phyloP scores from a whole-genome alignment of 2,888 invertebrate species.

The Oligia fasciuncula region DNA sequence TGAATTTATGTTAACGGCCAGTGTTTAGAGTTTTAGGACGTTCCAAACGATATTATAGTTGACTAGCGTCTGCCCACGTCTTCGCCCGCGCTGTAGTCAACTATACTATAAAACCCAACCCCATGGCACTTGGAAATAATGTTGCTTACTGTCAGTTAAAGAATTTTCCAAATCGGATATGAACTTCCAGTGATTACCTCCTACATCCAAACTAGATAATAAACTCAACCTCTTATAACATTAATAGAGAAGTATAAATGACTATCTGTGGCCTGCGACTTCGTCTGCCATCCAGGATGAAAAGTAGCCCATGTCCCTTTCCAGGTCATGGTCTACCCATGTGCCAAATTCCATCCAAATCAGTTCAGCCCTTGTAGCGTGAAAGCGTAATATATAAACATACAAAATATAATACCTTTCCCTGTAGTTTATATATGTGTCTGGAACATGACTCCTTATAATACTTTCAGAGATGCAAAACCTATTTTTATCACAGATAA shows the following conservation, averaged over 20 bases:
- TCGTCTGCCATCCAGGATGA: too few species aligned
- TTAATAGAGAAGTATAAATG: too few species aligned
- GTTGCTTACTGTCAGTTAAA: background rate
- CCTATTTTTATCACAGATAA: slow-evolving; percentile 28
- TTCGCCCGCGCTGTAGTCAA: background rate
- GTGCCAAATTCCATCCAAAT: background rate
- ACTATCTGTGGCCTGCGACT: too few species aligned
- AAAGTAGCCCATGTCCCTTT: background rate
- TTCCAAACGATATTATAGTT: background rate
- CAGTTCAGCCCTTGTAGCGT: background rate
- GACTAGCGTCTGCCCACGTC: background rate
- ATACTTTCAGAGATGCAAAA: slow-evolving; percentile 2
- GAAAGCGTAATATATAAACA: background rate
- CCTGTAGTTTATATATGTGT: background rate
- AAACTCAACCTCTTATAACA: background rate
- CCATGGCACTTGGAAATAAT: background rate
- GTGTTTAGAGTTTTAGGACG: background rate
- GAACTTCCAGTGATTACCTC: background rate
- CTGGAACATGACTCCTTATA: slow-evolving; percentile 7
- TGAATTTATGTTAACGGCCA: background rate
- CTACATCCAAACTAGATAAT: too few species aligned
- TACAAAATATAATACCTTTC: background rate
- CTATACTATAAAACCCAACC: background rate
- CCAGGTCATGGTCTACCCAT: background rate
- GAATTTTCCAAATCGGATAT: background rate